Evolutionary conservation across 2,797 vertebrate genomes (phyloP).

Genomic region (Clarias platycephalus): DNA sequence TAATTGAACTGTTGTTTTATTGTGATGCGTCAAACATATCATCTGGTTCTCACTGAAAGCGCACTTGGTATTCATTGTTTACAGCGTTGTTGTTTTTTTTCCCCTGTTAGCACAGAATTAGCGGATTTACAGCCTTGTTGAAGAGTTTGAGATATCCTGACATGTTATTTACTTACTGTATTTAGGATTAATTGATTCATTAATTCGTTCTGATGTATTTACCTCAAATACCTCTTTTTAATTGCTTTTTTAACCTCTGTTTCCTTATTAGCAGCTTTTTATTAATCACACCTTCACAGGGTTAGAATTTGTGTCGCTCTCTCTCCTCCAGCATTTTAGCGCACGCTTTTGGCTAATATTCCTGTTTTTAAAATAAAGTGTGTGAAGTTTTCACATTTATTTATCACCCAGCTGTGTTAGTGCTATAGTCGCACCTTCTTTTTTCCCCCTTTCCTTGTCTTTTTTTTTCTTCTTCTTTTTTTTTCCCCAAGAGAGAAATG

Average conservation of each 20-base stretch:
- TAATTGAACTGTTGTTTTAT: constrained; percentile 30
- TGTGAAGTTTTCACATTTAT: constrained; percentile 59
- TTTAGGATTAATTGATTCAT: background rate
- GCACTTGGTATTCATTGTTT: constrained; percentile 21
- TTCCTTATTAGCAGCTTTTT: constrained; percentile 53
- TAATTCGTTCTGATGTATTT: constrained; percentile 16
- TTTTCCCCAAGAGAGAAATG: constrained; percentile 69
- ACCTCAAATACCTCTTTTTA: background rate
- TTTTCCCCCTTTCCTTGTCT: constrained; percentile 34
- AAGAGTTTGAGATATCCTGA: background rate
- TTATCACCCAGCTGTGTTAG: constrained; percentile 69
- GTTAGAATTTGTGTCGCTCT: constrained; percentile 62
- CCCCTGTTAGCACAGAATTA: constrained; percentile 29
- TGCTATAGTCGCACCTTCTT: constrained; percentile 63
- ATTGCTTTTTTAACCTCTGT: background rate
- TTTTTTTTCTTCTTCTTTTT: constrained; percentile 41
- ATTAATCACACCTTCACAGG: constrained; percentile 64
- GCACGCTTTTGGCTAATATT: constrained; percentile 60
- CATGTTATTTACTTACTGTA: background rate
- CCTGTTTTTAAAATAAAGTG: constrained; percentile 63
- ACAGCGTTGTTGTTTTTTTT: constrained; percentile 3
- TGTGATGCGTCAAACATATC: constrained; percentile 9
- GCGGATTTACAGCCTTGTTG: constrained; percentile 35
- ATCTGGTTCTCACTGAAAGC: constrained; percentile 35
- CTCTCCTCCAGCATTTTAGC: constrained; percentile 58